A percentile compares a stretch with the other conserved stretches of the same genome.
Conservation (phyloP, 2,888 invertebrate genomes). For the Parasteatoda lunata region DNA sequence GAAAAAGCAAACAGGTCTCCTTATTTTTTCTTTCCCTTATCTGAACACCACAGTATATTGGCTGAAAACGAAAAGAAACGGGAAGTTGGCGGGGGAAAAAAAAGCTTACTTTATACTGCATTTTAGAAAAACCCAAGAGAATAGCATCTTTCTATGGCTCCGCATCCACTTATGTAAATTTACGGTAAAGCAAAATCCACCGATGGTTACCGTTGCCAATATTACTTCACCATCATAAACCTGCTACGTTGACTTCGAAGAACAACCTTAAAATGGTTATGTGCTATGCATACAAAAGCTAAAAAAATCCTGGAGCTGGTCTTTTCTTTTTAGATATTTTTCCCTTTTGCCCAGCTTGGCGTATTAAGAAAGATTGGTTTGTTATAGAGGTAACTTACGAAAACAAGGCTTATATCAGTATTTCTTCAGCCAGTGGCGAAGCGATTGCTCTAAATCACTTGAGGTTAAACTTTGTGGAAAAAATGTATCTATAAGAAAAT, state of each 20-base stretch:
- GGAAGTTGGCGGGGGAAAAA: background rate
- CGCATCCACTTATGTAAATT: constrained; percentile 50
- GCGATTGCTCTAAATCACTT: background rate
- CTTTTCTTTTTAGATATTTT: constrained; percentile 16
- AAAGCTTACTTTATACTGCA: background rate
- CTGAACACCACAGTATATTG: background rate
- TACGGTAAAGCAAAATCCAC: constrained; percentile 27
- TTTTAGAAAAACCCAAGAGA: background rate
- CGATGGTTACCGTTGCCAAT: background rate
- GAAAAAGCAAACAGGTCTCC: too few species aligned
- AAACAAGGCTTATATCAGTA: background rate
- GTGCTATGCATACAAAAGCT: background rate
- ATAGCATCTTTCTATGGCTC: constrained; percentile 16
- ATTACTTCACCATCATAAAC: constrained; percentile 7
- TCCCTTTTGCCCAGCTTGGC: background rate
- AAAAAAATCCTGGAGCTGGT: background rate
- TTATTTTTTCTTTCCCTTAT: background rate
- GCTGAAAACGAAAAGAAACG: background rate
- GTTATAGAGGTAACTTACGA: background rate
- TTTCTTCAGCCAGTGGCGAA: background rate
- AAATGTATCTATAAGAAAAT: too few species aligned
- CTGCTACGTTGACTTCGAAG: background rate
- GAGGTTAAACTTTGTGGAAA: too few species aligned
- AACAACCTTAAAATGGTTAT: too few species aligned
- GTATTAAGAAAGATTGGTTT: constrained; percentile 39